Conservation (phyloP, 2,113 vertebrate genomes). For the Sander lucioperca region DNA sequence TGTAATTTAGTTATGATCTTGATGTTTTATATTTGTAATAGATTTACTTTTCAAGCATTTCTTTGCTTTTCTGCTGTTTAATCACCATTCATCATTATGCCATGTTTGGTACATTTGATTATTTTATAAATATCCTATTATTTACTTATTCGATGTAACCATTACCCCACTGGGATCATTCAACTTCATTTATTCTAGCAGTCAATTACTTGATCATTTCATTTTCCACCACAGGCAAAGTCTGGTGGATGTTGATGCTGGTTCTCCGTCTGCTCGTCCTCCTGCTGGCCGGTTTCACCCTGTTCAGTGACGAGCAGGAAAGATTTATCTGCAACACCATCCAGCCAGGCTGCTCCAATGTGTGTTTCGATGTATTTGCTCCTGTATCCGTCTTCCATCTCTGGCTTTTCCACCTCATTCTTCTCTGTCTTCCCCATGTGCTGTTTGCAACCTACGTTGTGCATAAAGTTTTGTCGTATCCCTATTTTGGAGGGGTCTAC, state of each 20-base stretch:
- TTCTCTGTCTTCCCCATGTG: conserved; percentile 46
- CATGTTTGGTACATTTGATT: not conserved
- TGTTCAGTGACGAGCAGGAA: conserved; percentile 69
- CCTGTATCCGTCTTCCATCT: conserved; percentile 60
- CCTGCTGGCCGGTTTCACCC: conserved; percentile 51
- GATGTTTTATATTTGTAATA: not conserved
- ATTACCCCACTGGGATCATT: not conserved
- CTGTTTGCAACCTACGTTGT: conserved; percentile 54
- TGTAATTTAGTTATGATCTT: not conserved
- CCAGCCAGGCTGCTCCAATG: conserved; percentile 62
- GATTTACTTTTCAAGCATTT: no score
- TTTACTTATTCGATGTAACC: no score
- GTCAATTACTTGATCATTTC: not conserved
- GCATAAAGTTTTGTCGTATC: conserved; percentile 10
- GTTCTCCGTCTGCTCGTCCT: conserved; percentile 31
- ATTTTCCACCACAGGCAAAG: conserved; percentile 39
- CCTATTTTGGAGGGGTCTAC: not conserved
- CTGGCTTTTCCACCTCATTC: conserved; percentile 68
- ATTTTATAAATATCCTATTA: not conserved
- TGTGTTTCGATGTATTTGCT: conserved; percentile 52
- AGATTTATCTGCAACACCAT: conserved; percentile 64
- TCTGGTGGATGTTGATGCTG: conserved; percentile 65
- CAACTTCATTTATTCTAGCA: not conserved
- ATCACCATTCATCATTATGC: no score
- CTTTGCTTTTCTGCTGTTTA: no score